A percentile compares a stretch with the other conserved stretches of the same genome.
phyloP scores from a whole-genome alignment of 2,888 invertebrate genomes.

The Mylabris sibirica region DNA sequence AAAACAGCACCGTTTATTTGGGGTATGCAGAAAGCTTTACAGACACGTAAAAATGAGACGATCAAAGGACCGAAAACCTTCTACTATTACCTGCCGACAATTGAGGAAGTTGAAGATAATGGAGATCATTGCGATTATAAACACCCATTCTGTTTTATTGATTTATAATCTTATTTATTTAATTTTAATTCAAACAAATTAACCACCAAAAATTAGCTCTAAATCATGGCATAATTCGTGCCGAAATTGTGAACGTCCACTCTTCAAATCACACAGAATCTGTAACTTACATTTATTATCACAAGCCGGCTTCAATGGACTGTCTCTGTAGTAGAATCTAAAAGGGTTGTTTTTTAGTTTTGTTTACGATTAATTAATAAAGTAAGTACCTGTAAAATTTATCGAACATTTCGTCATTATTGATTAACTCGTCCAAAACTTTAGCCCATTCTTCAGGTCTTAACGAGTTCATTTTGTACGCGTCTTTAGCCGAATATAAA shows the following conservation, averaged over 20 bases:
- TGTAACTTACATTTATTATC: conserved; percentile 81
- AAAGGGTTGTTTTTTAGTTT: conserved; percentile 33
- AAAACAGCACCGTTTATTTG: conserved; percentile 79
- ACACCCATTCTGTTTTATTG: conserved; percentile 59
- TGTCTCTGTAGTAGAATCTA: conserved; percentile 89
- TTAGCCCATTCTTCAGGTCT: conserved; percentile 91
- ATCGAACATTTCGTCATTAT: conserved; percentile 83
- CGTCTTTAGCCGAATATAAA: conserved; percentile 81
- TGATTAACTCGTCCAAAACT: conserved; percentile 83
- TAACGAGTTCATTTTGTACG: conserved; percentile 83
- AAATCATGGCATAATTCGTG: conserved; percentile 81
- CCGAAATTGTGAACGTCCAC: conserved; percentile 84
- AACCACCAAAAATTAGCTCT: conserved; percentile 59
- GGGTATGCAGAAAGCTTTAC: conserved; percentile 77
- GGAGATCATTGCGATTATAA: conserved; percentile 71
- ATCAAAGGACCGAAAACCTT: conserved; percentile 57
- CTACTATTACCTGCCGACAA: conserved; percentile 70
- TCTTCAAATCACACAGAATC: conserved; percentile 83
- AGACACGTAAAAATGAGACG: conserved; percentile 52
- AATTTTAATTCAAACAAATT: conserved; percentile 13
- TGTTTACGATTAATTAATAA: too few species aligned
- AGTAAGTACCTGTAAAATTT: conserved; percentile 80
- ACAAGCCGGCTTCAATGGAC: conserved; percentile 79
- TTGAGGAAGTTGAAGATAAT: conserved; percentile 67
- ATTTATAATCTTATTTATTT: conserved; percentile 29